These are phyloP conservation scores for Myopa testacea DNA, from an alignment of 2,888 invertebrate species.

Conservation along the genomic window DNA sequence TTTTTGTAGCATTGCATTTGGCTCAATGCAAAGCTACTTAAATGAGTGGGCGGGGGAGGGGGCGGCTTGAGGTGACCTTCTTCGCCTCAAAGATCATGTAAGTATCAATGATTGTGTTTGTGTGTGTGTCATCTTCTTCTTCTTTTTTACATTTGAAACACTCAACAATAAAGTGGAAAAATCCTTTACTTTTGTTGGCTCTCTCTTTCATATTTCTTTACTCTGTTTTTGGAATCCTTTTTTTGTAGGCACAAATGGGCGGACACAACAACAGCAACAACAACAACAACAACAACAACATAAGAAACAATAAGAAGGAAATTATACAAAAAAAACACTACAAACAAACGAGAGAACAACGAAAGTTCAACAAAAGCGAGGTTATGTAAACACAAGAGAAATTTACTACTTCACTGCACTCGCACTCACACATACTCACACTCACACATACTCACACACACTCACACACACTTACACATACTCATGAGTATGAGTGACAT, in stretches of 20 bases:
- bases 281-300: not conserved
- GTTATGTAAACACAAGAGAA: slow-evolving; percentile 33
- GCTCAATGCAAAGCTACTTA: slow-evolving; percentile 26
- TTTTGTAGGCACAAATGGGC: not conserved
- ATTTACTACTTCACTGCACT: slow-evolving; percentile 28
- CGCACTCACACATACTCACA: not conserved
- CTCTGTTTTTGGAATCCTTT: not conserved
- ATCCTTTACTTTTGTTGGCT: not conserved
- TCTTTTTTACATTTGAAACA: not conserved
- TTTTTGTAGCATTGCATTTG: slow-evolving; percentile 10
- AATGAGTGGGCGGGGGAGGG: not conserved
- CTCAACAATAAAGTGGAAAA: slow-evolving; percentile 8
- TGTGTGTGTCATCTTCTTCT: not conserved
- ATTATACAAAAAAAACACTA: not conserved
- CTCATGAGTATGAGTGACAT: no score
- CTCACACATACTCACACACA: not conserved
- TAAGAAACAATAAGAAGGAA: not conserved
- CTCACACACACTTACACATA: not conserved
- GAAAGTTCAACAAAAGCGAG: not conserved
- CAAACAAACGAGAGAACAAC: not conserved
- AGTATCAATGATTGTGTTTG: not conserved
- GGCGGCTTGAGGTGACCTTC: not conserved
- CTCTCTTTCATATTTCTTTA: not conserved
- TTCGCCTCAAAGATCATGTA: not conserved
- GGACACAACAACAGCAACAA: not conserved